Conservation (phyloP, 2,113 vertebrate species). For the Ceyx cyanopectus region DNA sequence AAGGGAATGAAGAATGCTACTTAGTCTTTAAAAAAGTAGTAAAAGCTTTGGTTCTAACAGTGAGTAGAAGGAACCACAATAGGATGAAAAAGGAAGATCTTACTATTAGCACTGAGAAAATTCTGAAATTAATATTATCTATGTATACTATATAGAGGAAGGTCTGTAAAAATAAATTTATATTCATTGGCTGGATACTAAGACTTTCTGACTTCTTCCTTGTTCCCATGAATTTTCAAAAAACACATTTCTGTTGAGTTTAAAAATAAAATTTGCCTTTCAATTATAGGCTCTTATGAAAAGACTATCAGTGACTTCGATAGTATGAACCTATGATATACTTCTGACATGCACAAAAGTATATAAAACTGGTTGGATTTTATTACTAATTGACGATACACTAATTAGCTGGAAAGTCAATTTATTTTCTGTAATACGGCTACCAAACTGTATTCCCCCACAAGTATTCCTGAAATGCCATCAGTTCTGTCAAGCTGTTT, state of each 20-base stretch:
- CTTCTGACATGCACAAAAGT: background rate
- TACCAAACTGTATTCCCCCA: background rate
- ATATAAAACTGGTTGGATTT: background rate
- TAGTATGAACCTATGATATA: rapidly evolving
- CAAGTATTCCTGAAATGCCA: constrained; percentile 31
- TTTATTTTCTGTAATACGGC: background rate
- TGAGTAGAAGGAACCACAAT: background rate
- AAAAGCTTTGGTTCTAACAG: background rate
- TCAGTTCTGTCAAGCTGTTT: constrained; percentile 9
- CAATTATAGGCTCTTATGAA: background rate
- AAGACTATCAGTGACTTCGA: background rate
- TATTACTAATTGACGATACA: background rate
- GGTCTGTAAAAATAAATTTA: background rate
- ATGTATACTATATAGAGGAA: background rate
- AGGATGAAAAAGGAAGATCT: background rate
- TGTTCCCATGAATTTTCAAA: background rate
- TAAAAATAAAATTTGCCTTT: background rate
- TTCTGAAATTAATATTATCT: background rate
- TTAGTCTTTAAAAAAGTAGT: background rate
- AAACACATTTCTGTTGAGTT: background rate
- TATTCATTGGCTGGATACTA: background rate
- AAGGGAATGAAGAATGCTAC: background rate
- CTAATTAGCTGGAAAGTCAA: background rate
- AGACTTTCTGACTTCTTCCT: background rate
- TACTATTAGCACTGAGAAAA: background rate